Evolutionary conservation across 1,140 invertebrate species (phyloP).

Genomic region (Cataglyphis hispanica): DNA sequence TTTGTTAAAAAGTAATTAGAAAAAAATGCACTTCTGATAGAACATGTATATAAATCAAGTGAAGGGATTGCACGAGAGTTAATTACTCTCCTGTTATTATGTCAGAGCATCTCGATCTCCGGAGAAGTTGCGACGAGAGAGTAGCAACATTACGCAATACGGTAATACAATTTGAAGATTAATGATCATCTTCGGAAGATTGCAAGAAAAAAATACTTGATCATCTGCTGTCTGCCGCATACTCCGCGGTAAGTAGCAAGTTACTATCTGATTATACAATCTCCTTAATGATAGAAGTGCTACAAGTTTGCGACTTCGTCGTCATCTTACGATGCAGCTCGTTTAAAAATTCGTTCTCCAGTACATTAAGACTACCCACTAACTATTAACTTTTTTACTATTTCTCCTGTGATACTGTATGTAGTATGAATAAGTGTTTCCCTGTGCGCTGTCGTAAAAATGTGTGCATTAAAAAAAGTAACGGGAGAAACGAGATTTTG

Average conservation of each 20-base stretch:
- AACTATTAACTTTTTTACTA: conserved; percentile 51
- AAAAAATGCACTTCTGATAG: neutral
- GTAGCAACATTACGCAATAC: conserved; percentile 47
- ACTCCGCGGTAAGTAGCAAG: conserved; percentile 57
- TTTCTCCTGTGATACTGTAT: conserved; percentile 27
- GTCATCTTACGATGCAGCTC: conserved; percentile 45
- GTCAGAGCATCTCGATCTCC: neutral
- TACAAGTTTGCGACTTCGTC: conserved; percentile 50
- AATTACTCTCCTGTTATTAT: conserved; percentile 41
- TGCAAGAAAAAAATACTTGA: conserved; percentile 61
- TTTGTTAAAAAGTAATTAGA: neutral
- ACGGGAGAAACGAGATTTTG: neutral
- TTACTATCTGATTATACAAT: conserved; percentile 64
- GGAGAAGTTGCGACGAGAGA: conserved; percentile 32
- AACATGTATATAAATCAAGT: conserved; percentile 32
- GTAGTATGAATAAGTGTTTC: conserved; percentile 11
- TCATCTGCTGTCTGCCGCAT: conserved; percentile 55
- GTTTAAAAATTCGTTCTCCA: conserved; percentile 53
- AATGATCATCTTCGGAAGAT: conserved; percentile 53
- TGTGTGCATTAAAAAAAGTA: neutral
- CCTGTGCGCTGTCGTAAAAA: neutral
- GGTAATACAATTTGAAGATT: conserved; percentile 61
- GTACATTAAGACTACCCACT: conserved; percentile 46
- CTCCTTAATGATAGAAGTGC: conserved; percentile 60
- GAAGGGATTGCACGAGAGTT: neutral